Percentiles rank a stretch among this genome's conserved stretches.
Conservation (phyloP, 2,888 invertebrate genomes). For the Orthonevra nobilis region DNA sequence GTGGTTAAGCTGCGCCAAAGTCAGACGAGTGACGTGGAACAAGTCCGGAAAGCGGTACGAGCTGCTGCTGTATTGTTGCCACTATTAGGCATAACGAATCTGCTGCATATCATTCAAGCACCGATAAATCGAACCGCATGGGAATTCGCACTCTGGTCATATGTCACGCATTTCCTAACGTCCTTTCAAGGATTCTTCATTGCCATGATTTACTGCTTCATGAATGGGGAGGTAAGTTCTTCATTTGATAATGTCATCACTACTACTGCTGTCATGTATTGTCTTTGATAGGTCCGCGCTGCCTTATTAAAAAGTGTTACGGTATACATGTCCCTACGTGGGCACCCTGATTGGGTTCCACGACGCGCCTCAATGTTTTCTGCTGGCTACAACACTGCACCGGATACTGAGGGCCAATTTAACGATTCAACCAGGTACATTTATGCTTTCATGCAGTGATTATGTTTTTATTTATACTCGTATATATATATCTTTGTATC, state of each 20-base stretch:
- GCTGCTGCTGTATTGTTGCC: conserved; percentile 90
- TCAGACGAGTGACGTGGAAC: conserved; percentile 87
- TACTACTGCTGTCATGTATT: background rate
- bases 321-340: conserved; percentile 80
- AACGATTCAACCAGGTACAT: conserved; percentile 75
- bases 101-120: conserved; percentile 87
- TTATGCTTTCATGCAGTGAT: too few relatives aligned
- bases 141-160: conserved; percentile 90
- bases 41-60: conserved; percentile 89
- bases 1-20: conserved; percentile 88
- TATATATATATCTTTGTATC: background rate
- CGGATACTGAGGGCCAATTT: conserved; percentile 77
- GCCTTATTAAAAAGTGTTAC: conserved; percentile 80
- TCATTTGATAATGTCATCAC: background rate
- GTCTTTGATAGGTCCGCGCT: conserved; percentile 78
- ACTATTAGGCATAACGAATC: conserved; percentile 89
- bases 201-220: conserved; percentile 89
- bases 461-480: background rate
- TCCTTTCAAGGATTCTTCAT: conserved; percentile 93
- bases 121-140: conserved; percentile 85
- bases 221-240: conserved; percentile 89
- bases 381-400: conserved; percentile 78
- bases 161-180: conserved; percentile 88
- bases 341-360: conserved; percentile 79
- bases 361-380: conserved; percentile 79